phyloP scores from a whole-genome alignment of 2,113 vertebrate species.

The Oryzias melastigma region DNA sequence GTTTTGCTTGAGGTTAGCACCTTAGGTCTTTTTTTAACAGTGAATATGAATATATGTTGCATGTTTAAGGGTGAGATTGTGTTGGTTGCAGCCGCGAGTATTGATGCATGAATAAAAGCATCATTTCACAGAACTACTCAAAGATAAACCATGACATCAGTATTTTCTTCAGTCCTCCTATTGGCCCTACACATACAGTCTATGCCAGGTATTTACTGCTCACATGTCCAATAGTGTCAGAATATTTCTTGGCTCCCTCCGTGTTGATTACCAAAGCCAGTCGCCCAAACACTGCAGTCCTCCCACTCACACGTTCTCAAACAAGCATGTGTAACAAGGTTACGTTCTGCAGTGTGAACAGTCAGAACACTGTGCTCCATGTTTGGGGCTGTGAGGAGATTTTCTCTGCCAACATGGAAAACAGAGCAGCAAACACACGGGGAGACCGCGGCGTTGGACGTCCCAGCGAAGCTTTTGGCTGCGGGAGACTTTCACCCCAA shows the following conservation, averaged over 20 bases:
- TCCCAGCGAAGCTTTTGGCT: no score
- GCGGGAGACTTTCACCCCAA: no score
- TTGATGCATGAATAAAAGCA: not conserved
- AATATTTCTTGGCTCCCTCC: conserved; percentile 45
- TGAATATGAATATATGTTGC: no score
- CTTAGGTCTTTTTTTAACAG: no score
- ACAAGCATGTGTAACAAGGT: conserved; percentile 44
- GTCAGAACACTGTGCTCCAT: conserved; percentile 12
- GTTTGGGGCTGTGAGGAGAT: not conserved
- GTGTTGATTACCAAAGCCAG: conserved; percentile 43
- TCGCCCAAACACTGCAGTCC: conserved; percentile 42
- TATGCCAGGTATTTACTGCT: conserved; percentile 51
- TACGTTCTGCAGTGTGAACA: conserved; percentile 18
- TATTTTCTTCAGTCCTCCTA: no score
- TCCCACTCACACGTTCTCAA: conserved; percentile 37
- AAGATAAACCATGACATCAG: not conserved
- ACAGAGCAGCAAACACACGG: not conserved
- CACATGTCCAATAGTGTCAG: conserved; percentile 44
- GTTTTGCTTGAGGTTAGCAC: no score
- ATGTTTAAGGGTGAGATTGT: not conserved
- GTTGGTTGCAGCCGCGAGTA: not conserved
- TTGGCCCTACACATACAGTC: not conserved
- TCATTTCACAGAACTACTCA: not conserved
- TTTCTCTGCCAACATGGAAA: not conserved
- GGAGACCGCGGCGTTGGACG: no score